phyloP scores from a whole-genome alignment of 2,113 vertebrate genomes.

The Dromas ardeola region DNA sequence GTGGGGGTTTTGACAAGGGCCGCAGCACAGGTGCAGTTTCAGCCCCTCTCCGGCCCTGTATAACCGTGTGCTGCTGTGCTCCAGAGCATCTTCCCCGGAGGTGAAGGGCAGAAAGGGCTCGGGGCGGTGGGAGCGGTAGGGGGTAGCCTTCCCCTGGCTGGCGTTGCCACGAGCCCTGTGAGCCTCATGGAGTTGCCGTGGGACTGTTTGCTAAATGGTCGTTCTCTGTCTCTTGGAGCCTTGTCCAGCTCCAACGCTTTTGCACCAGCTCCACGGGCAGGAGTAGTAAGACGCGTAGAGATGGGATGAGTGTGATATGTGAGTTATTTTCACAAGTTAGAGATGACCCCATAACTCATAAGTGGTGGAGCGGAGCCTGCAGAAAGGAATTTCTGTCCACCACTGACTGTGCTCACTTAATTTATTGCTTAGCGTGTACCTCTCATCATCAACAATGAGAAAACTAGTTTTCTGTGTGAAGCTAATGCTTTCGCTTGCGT shows the following conservation, averaged over 20 bases:
- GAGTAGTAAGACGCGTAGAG: not conserved
- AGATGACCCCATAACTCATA: slow-evolving; percentile 55
- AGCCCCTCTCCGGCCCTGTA: not conserved
- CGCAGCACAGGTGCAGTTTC: not conserved
- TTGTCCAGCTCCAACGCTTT: not conserved
- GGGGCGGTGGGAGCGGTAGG: not conserved
- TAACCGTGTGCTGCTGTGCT: not conserved
- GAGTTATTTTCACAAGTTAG: slow-evolving; percentile 66
- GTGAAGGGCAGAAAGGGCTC: not conserved
- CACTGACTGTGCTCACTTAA: slow-evolving; percentile 13
- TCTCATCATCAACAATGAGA: slow-evolving; percentile 18
- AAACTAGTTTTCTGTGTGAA: slow-evolving; percentile 6
- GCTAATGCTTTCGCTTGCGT: not conserved
- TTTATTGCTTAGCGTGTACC: slow-evolving; percentile 48
- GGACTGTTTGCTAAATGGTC: not conserved
- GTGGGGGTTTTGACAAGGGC: not conserved
- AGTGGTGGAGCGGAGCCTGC: slow-evolving; percentile 39
- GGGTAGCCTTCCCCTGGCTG: fast-evolving
- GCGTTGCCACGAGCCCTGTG: fast-evolving
- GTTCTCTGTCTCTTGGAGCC: not conserved
- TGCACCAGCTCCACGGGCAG: not conserved
- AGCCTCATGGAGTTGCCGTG: not conserved
- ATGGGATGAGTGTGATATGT: slow-evolving; percentile 39
- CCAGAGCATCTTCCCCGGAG: not conserved
- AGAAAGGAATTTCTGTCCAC: slow-evolving; percentile 55